Base-by-base conservation (phyloP, 1,140 invertebrate species). In the Hylaeus anthracinus region DNA sequence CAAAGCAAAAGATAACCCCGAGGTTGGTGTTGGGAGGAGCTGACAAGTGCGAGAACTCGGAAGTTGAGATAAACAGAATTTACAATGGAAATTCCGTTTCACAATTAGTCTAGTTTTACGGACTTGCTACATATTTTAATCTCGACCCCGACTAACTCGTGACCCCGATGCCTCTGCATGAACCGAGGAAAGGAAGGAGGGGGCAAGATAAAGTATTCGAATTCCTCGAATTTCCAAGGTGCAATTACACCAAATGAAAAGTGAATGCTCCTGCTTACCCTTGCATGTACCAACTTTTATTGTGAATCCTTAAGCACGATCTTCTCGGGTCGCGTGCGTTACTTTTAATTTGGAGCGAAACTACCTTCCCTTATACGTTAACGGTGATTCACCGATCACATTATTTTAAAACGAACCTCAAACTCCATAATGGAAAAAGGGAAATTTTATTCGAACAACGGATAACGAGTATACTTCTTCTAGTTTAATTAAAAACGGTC, bases 11-110 rank as follows among this genome's bases (percentile, higher is more conserved):
- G 10, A 51, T n/a, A 63, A 63, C 2, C 58, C n/a, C 15, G 58
- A n/a, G 60, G 15, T 4, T n/a, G 41, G 15, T 65, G 48, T 56
- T 12, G 5, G 65, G 5, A 26, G 51, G 51, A 53, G 12, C 9
- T 26, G 45, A 2, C 14, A 58, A 79, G 61, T 55, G 61, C 39
- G 37, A 56, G 41, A 73, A 73, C 51, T 51, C 15, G 41, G 5
- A 43, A 79, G 77, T 73, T 73, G 48, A 78, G 75, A 79, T 79
- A 79, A 79, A 79, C 71, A 79, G 61, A 73, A 79, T 79, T 79
- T 79, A 79, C 71, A 79, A 79, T 73, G 77, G 77, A 79, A 65
- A 79, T 73, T 65, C 72, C 71, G 64, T 79, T 79, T 73, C 77
- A 79, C 73, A 79, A 79, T 79, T 71, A 60, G 77, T 73, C 77